Base-by-base conservation (phyloP, 2,113 vertebrate genomes). In the Triplophysa rosa region DNA sequence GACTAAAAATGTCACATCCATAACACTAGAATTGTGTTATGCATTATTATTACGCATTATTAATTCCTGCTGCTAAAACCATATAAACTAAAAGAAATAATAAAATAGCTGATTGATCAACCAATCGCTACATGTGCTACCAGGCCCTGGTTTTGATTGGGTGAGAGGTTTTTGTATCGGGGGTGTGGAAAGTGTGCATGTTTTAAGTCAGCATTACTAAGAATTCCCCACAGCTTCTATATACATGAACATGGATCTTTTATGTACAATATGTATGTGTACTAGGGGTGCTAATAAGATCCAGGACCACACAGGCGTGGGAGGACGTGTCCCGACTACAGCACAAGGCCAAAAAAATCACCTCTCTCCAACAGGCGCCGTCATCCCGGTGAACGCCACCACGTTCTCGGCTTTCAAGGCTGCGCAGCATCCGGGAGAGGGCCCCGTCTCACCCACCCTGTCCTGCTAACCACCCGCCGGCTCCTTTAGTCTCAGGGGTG, bases 401-500 rank as follows among this genome's bases (percentile, higher is more conserved):
- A 90, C 88, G 87, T 90, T 91, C 89, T 92, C 89, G 79, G 58
- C 83, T 91, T 92, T 90, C 90, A 84, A 82, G 84, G 82, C 82
- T 76, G 68, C 78, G 75, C 81, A 84, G 76, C 42, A 82, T 88
- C 78, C 76, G 83, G 84, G 67, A 65, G 54, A 65, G 37, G 54
- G 65, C 69, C 62, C n/a, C 76, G 9, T 33, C 40, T 49, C 59
- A 72, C 61, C 62, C 67, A 49, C 42, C 67, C 67, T 0, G 47
- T 4, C 11, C 67, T 6, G 23, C n/a, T 52, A 59, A 67, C 54
- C 54, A 62, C 68, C 70, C 77, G 29, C 59, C 62, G 54, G 62
- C 42, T 52, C 74, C 47, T 77, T 77, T 77, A 64, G 42, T 49
- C 45, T 77, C 62, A 10, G 74, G 45, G 45, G 74, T 54, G 45